Evolutionary conservation across 2,797 vertebrate species (phyloP), one percentile per base, ranked within the genome.

Genomic region (Pteropus rufus): DNA sequence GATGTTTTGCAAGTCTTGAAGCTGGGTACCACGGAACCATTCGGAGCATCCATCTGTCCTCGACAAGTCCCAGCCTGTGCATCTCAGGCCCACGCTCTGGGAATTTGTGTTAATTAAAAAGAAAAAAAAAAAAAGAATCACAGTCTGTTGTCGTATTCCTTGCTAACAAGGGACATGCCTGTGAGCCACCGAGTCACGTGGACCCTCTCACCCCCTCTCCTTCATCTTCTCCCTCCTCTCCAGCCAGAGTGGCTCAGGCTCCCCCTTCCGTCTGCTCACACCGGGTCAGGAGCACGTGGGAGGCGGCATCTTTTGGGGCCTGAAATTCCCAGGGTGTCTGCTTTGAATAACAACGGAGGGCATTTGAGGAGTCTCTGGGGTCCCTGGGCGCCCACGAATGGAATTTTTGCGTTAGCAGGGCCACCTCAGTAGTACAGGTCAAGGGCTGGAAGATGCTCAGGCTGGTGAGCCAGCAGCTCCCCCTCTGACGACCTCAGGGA

Each of bases 31-130:
- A 23, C 0, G 11, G 69, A 41, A 18, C 10, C 85, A 39, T 77
- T 64, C 2, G 7, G 85, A 64, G n/a, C 24, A 52, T 76, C 94
- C 93, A 82, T 96, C 93, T 97, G 94, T 60, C 91, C 72, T 11
- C 8, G 31, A 60, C 65, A 24, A 80, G 58, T 79, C 86, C 75
- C 93, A 87, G 94, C 64, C 93, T 89, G 84, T 65, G 75, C 21
- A 4, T 60, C 49, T 29, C 77, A 31, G 76, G 85, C 89, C 93
- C 92, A 91, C 24, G 9, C 77, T 44, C 77, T 39, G 60, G 44
- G 80, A 34, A 81, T 90, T 93, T 83, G 90, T 60, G 49, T 65
- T 96, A 60, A 81, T 93, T 92, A 36, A 56, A 62, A 60, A 36
- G 36, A 60, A 24, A 24, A 56, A 56, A 75, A 75, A 77, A 72